Conservation (phyloP, 2,797 vertebrate genomes). For the Austrolebias charrua region DNA sequence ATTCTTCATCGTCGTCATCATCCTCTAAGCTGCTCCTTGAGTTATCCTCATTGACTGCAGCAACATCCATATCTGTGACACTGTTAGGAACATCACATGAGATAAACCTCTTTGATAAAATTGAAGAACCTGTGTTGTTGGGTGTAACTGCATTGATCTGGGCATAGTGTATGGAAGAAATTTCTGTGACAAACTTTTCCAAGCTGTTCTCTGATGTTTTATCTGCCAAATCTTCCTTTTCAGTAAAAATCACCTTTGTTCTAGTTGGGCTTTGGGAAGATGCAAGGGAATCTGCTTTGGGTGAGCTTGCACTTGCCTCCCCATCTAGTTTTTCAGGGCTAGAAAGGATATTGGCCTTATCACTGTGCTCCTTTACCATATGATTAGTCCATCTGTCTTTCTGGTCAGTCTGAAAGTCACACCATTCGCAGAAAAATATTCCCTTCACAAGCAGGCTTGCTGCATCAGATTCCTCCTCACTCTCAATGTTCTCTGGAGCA, state of each 20-base stretch:
- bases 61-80: constrained; percentile 83
- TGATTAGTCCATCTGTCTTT: constrained; percentile 94
- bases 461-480: constrained; percentile 82
- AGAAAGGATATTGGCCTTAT: constrained; percentile 95
- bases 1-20: constrained; percentile 92
- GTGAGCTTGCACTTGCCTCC: constrained; percentile 78
- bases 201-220: constrained; percentile 76
- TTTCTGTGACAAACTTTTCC: constrained; percentile 80
- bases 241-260: constrained; percentile 80
- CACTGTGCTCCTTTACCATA: constrained; percentile 95
- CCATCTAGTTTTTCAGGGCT: constrained; percentile 84
- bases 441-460: constrained; percentile 76
- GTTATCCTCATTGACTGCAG: constrained; percentile 87
- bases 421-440: constrained; percentile 97
- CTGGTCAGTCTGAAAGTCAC: constrained; percentile 92
- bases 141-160: constrained; percentile 87
- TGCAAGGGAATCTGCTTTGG: constrained; percentile 80
- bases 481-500: constrained; percentile 69
- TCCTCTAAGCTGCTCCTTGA: constrained; percentile 92
- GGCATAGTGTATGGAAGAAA: constrained; percentile 86
- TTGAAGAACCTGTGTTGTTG: constrained; percentile 88
- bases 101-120: constrained; percentile 88
- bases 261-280: constrained; percentile 82
- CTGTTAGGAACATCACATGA: constrained; percentile 85
- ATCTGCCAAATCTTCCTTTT: constrained; percentile 77